Percentiles rank a stretch among this genome's conserved stretches.
phyloP scores from a whole-genome alignment of 2,888 invertebrate species.

The Rhingia rostrata region DNA sequence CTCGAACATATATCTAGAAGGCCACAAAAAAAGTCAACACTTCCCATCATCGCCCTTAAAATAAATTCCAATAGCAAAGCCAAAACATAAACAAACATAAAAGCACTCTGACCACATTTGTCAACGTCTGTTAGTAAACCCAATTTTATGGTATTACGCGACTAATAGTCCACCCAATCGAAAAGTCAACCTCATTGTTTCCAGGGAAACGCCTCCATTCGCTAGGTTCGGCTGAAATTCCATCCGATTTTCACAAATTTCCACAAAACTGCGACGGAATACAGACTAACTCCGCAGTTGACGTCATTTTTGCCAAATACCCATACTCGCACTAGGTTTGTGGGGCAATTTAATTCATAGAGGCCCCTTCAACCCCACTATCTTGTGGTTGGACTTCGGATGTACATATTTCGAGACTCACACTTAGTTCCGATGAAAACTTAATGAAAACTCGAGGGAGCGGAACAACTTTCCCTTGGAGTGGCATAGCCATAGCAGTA shows the following conservation, averaged over 20 bases:
- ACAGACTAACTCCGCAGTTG: constrained; percentile 20
- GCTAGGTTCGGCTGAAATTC: constrained; percentile 17
- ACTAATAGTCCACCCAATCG: constrained; percentile 6
- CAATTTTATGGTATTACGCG: constrained; percentile 29
- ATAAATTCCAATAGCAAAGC: constrained; percentile 17
- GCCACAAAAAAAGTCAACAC: constrained; percentile 4
- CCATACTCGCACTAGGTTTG: constrained; percentile 21
- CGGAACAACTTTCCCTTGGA: constrained; percentile 47
- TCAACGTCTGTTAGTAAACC: constrained; percentile 21
- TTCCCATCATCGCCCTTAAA: constrained; percentile 11
- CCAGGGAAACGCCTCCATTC: constrained; percentile 13
- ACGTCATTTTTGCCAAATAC: constrained; percentile 31
- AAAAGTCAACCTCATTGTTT: constrained; percentile 9
- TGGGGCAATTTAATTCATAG: constrained; percentile 43
- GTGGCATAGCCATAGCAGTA: background rate
- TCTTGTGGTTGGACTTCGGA: constrained; percentile 17
- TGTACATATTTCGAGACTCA: constrained; percentile 27
- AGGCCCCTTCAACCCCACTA: background rate
- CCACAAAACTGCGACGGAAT: constrained; percentile 40
- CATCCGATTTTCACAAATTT: constrained; percentile 28
- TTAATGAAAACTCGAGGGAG: constrained; percentile 23
- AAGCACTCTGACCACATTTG: constrained; percentile 20
- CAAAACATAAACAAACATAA: constrained; percentile 38
- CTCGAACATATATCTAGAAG: background rate
- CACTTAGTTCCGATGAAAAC: constrained; percentile 32